Evolutionary conservation across 2,888 invertebrate genomes (phyloP).

Genomic region (Microdon myrmicae): DNA sequence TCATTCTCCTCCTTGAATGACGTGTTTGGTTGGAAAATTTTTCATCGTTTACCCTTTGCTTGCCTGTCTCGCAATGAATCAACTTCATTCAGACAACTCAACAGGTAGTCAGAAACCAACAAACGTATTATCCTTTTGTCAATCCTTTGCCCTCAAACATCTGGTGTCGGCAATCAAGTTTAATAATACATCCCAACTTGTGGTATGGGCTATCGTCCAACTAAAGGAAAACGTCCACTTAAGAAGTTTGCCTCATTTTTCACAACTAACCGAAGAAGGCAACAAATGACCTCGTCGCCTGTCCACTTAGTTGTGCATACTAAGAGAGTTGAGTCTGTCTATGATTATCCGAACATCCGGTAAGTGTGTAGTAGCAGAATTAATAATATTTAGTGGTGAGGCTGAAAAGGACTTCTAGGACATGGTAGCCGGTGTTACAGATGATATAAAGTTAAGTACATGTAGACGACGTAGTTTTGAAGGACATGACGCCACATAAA

Average conservation of each 20-base stretch:
- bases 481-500: slow-evolving; percentile 48
- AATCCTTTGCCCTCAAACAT: slow-evolving; percentile 34
- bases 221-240: slow-evolving; percentile 45
- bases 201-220: slow-evolving; percentile 32
- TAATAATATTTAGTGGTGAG: slow-evolving; percentile 36
- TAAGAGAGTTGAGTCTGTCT: slow-evolving; percentile 7
- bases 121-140: slow-evolving; percentile 24
- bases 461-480: slow-evolving; percentile 27
- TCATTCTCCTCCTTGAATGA: too few species aligned
- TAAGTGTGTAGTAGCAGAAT: slow-evolving; percentile 31
- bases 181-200: slow-evolving; percentile 28
- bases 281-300: slow-evolving; percentile 15
- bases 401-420: too few species aligned
- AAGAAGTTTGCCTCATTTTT: slow-evolving; percentile 24
- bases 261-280: slow-evolving; percentile 10
- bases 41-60: too few species aligned
- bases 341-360: slow-evolving; percentile 31
- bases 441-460: slow-evolving; percentile 28
- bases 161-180: slow-evolving; percentile 38
- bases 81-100: slow-evolving; percentile 31
- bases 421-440: too few species aligned
- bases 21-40: too few species aligned
- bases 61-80: slow-evolving; percentile 30
- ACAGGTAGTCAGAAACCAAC: slow-evolving; percentile 23
- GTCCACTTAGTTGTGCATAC: neutral